Percentiles rank a stretch among this genome's conserved stretches.
Conservation (phyloP, 2,888 invertebrate species). For the Lathronympha strigana region DNA sequence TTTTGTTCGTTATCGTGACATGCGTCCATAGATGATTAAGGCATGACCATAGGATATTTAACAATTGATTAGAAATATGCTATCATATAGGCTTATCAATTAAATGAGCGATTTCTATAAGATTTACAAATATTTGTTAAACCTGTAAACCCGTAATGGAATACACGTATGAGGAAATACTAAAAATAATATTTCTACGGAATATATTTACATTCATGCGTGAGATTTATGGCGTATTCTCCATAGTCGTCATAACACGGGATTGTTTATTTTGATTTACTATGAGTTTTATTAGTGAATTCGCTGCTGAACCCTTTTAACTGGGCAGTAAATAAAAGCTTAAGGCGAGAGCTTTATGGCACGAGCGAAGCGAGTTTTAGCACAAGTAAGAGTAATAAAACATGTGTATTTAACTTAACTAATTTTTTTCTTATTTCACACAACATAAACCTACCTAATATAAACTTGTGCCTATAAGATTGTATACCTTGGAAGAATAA, state of each 20-base stretch:
- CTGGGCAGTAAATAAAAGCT: conserved; percentile 47
- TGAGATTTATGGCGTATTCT: conserved; percentile 28
- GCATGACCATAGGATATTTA: background rate
- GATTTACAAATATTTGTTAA: background rate
- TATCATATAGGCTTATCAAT: too few relatives aligned
- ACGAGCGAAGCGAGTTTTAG: conserved; percentile 2
- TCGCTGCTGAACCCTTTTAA: conserved; percentile 37
- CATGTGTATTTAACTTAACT: background rate
- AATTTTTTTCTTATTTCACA: too few relatives aligned
- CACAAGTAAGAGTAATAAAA: background rate
- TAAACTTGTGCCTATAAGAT: too few relatives aligned
- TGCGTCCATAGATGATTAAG: too few relatives aligned
- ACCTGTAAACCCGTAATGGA: conserved; percentile 1
- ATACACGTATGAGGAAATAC: conserved; percentile 3
- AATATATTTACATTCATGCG: conserved; percentile 17
- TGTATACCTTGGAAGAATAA: too few relatives aligned
- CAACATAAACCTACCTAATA: too few relatives aligned
- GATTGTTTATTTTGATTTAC: conserved; percentile 40
- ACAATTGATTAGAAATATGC: too few relatives aligned
- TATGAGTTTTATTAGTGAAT: conserved; percentile 28
- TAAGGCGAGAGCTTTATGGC: conserved; percentile 22
- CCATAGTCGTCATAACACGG: conserved; percentile 33
- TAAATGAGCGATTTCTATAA: background rate
- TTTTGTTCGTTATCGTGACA: too few relatives aligned
- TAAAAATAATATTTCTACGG: conserved; percentile 30